Conservation (phyloP, 1,140 invertebrate species). For the Pachypeltis micranthus region DNA sequence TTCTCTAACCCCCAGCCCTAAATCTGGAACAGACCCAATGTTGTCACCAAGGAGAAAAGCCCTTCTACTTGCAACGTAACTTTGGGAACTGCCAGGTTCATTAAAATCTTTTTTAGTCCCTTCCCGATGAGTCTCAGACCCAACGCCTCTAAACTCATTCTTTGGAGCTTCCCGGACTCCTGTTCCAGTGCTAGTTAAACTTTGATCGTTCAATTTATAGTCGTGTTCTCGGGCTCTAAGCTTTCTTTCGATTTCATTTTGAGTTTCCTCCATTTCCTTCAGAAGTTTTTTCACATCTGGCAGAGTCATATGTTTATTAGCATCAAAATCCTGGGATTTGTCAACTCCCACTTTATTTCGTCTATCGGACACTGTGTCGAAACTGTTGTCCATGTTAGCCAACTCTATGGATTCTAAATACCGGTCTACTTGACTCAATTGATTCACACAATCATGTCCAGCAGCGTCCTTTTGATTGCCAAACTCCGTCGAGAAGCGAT, state of each 20-base stretch:
- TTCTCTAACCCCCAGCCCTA: slow-evolving; percentile 32
- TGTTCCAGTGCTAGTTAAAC: no score
- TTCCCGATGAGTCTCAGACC: no score
- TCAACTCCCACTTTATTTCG: background rate
- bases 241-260: slow-evolving; percentile 31
- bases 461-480: no score
- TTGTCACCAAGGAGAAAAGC: slow-evolving; percentile 28
- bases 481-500: no score
- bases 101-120: no score
- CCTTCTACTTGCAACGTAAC: background rate
- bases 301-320: slow-evolving; percentile 34
- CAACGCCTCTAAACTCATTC: no score
- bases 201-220: background rate
- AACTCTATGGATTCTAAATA: slow-evolving; percentile 2
- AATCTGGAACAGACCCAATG: slow-evolving; percentile 33
- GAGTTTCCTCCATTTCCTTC: slow-evolving; percentile 36
- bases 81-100: no score
- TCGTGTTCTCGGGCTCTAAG: slow-evolving; percentile 18
- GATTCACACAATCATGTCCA: background rate
- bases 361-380: background rate
- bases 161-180: no score
- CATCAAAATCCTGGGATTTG: background rate
- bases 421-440: slow-evolving; percentile 10
- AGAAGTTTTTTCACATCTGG: slow-evolving; percentile 36
- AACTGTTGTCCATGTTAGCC: slow-evolving; percentile 6